Percentiles rank a stretch among this genome's conserved stretches.
Evolutionary conservation across 2,113 vertebrate genomes (phyloP).

Genomic region (Stigmatopora argus): DNA sequence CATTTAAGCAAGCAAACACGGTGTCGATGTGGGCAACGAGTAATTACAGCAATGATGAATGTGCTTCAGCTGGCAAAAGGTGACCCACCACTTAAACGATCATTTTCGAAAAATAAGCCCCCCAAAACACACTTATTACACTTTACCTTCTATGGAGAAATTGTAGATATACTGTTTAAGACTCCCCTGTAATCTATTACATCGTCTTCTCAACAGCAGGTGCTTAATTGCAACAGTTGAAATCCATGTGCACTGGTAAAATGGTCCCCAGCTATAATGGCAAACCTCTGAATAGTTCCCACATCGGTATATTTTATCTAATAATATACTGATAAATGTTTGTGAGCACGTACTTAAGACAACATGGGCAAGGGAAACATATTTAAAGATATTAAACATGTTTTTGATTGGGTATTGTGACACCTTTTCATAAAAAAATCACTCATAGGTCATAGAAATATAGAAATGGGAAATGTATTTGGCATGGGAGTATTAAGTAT

Average conservation of each 20-base stretch:
- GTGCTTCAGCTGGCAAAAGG: neutral
- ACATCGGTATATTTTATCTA: too few species aligned
- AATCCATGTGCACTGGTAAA: neutral
- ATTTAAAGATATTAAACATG: too few species aligned
- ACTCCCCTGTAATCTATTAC: neutral
- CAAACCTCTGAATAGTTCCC: neutral
- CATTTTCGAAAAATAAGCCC: neutral
- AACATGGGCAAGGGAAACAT: too few species aligned
- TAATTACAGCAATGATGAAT: neutral
- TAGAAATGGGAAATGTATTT: too few species aligned
- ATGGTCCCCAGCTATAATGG: neutral
- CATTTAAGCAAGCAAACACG: neutral
- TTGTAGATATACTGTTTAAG: neutral
- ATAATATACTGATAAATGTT: too few species aligned
- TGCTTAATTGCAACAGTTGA: neutral
- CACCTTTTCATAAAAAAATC: too few species aligned
- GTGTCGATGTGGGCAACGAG: neutral
- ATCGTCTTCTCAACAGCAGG: neutral
- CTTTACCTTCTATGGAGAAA: neutral
- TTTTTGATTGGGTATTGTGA: too few species aligned
- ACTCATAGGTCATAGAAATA: too few species aligned
- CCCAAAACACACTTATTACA: neutral
- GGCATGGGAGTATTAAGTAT: too few species aligned
- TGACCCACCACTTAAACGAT: neutral
- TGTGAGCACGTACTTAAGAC: too few species aligned